Evolutionary conservation across 2,888 invertebrate species (phyloP).

Genomic region (Spodoptera picta): DNA sequence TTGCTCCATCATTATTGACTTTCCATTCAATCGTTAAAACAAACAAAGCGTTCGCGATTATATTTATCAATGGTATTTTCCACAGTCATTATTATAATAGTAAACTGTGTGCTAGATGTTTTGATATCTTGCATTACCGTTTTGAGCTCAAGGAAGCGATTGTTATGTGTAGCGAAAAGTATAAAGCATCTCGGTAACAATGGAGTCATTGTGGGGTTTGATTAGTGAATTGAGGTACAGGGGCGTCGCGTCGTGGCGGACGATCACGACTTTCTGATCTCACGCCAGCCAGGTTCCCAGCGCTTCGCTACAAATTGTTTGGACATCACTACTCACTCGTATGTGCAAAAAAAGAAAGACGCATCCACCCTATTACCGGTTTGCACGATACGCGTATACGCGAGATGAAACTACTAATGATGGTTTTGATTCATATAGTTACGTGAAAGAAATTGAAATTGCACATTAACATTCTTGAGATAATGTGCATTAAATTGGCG

Average conservation of each 20-base stretch:
- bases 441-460: slow-evolving; percentile 43
- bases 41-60: slow-evolving; percentile 38
- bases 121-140: slow-evolving; percentile 50
- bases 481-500: slow-evolving; percentile 36
- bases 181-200: slow-evolving; percentile 75
- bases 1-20: slow-evolving; percentile 50
- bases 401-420: slow-evolving; percentile 43
- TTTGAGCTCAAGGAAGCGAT: slow-evolving; percentile 65
- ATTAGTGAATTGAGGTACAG: slow-evolving; percentile 78
- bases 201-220: slow-evolving; percentile 80
- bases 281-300: slow-evolving; percentile 77
- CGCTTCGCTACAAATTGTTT: slow-evolving; percentile 74
- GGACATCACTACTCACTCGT: slow-evolving; percentile 58
- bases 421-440: slow-evolving; percentile 34
- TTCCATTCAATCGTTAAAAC: slow-evolving; percentile 47
- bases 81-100: slow-evolving; percentile 50
- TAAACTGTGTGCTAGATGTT: slow-evolving; percentile 43
- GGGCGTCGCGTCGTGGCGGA: slow-evolving; percentile 72
- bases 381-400: slow-evolving; percentile 51
- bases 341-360: slow-evolving; percentile 64
- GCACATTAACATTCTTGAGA: slow-evolving; percentile 38
- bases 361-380: slow-evolving; percentile 44
- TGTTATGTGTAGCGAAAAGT: slow-evolving; percentile 71
- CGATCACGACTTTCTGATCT: slow-evolving; percentile 82
- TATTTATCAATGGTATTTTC: slow-evolving; percentile 52